Base-by-base conservation (phyloP, 2,797 vertebrate genomes). In the Xenopus petersii region DNA sequence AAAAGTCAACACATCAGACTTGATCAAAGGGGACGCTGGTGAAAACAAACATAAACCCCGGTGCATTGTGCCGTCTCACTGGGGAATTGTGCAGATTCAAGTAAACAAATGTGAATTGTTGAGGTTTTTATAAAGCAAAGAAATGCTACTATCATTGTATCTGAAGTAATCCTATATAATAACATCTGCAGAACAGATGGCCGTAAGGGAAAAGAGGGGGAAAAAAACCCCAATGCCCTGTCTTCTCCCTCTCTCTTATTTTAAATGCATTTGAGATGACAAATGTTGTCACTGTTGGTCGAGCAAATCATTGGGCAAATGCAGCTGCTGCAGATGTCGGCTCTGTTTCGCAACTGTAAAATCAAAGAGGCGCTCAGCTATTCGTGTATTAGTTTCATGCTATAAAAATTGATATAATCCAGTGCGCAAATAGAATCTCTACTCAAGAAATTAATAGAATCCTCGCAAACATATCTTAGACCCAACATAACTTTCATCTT, bases 91-190 rank as follows among this genome's bases (percentile, higher is more conserved):
- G 95, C 89, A 94, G 93, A 94, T 94, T 95, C 83, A 85, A 89
- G 92, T 97, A 98, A 96, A 98, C 95, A 97, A 97, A 93, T 94
- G 94, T 89, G 94, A 97, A 96, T 94, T 94, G 93, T 92, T 94
- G 93, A 95, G 95, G 95, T 95, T 96, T 96, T 94, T 93, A 95
- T 95, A 93, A 95, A 94, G 93, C 91, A 92, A 94, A 94, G 93
- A 92, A 92, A 94, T 93, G 93, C 89, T 90, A 93, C 93, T 93
- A 95, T 94, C 91, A 94, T 92, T 95, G 93, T 94, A 95, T 96
- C 92, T 93, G 89, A 91, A 93, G 93, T 93, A 94, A 95, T 92
- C 91, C 92, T 92, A 93, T 94, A 93, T 90, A 94, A 92, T 89
- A 91, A 94, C 95, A 97, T 97, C 93, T 98, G 96, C 86, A 87